Percentiles rank a stretch among this genome's conserved stretches.
phyloP scores from a whole-genome alignment of 2,797 vertebrate species.

The Protonibea diacanthus region DNA sequence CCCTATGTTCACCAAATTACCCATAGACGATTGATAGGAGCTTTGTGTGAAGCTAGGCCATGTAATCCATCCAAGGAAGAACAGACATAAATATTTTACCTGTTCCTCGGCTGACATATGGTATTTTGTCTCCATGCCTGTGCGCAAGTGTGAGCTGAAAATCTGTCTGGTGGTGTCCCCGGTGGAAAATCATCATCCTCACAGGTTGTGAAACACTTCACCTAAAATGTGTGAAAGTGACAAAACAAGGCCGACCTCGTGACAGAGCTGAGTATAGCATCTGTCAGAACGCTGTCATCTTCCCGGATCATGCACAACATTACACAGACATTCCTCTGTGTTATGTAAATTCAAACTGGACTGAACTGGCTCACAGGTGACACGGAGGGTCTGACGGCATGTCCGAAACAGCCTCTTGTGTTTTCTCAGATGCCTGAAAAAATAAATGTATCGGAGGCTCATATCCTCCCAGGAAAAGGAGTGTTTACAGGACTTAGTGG shows the following conservation, averaged over 20 bases:
- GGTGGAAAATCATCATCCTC: slow-evolving; percentile 46
- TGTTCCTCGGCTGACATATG: slow-evolving; percentile 57
- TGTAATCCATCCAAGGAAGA: slow-evolving; percentile 59
- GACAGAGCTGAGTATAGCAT: slow-evolving; percentile 11
- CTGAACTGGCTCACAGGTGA: slow-evolving; percentile 37
- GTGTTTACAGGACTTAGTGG: slow-evolving; percentile 68
- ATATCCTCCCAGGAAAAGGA: slow-evolving; percentile 79
- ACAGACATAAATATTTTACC: slow-evolving; percentile 71
- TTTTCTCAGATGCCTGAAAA: slow-evolving; percentile 79
- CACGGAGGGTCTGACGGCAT: slow-evolving; percentile 48
- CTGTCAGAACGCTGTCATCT: slow-evolving; percentile 14
- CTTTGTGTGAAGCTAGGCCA: slow-evolving; percentile 33
- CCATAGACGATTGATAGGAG: slow-evolving; percentile 54
- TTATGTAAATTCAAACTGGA: slow-evolving; percentile 5
- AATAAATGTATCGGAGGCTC: slow-evolving; percentile 72
- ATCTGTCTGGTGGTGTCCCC: slow-evolving; percentile 32
- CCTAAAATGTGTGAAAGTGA: slow-evolving; percentile 20
- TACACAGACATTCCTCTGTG: background rate
- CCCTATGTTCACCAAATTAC: slow-evolving; percentile 50
- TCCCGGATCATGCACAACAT: background rate
- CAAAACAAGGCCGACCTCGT: slow-evolving; percentile 14
- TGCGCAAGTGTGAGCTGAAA: slow-evolving; percentile 31
- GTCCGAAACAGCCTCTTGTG: slow-evolving; percentile 59
- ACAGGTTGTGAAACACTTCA: slow-evolving; percentile 22
- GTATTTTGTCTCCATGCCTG: slow-evolving; percentile 47